These are phyloP conservation scores for Lutjanus campechanus DNA, from an alignment of 2,797 vertebrate genomes.

Conservation along the genomic window DNA sequence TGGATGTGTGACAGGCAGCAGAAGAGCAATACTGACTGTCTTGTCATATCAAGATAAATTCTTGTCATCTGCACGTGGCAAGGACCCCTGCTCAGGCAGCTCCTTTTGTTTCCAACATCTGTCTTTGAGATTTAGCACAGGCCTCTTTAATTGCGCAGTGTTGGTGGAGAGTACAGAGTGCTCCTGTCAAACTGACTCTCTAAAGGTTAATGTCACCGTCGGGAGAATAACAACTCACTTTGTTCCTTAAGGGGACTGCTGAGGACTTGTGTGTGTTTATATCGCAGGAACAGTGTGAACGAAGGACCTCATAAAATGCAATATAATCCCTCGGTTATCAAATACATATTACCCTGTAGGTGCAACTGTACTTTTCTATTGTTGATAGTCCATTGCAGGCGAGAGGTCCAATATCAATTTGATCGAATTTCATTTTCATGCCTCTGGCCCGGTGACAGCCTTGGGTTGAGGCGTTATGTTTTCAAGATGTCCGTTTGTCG, in stretches of 20 bases:
- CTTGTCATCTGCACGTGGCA: background rate
- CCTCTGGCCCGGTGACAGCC: too few relatives aligned
- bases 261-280: constrained; percentile 20
- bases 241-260: constrained; percentile 26
- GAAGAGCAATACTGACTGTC: background rate
- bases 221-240: constrained; percentile 39
- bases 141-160: constrained; percentile 5
- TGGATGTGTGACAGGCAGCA: constrained; percentile 4
- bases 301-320: constrained; percentile 22
- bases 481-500: too few relatives aligned
- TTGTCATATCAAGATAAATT: background rate
- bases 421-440: too few relatives aligned
- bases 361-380: background rate
- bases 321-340: background rate
- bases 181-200: constrained; percentile 29
- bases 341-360: background rate
- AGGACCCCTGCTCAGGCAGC: background rate
- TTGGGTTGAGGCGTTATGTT: too few relatives aligned
- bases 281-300: constrained; percentile 1
- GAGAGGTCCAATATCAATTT: background rate
- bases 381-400: background rate
- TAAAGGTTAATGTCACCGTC: constrained; percentile 49
- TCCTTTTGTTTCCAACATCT: constrained; percentile 22
- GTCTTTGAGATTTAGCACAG: constrained; percentile 21
- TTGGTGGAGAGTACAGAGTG: constrained; percentile 28